These are phyloP conservation scores for Aleiodes alternator DNA, from an alignment of 2,888 invertebrate genomes.

Conservation along the genomic window DNA sequence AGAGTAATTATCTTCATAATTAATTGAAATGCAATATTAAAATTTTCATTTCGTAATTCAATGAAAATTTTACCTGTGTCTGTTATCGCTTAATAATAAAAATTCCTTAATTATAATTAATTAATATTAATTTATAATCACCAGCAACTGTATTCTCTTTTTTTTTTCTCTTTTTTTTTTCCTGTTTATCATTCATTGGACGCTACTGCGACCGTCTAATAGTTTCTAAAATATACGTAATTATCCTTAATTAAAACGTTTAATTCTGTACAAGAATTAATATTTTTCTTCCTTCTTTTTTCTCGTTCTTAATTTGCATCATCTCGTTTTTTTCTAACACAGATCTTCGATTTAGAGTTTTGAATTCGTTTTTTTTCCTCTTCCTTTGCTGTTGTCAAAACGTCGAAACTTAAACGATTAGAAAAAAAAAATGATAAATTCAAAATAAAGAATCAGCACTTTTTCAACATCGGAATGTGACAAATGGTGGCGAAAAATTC, in stretches of 20 bases:
- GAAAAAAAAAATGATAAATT: neutral
- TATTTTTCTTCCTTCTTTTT: conserved; percentile 44
- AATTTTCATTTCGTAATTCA: conserved; percentile 15
- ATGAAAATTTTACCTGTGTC: conserved; percentile 24
- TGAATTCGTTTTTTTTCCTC: neutral
- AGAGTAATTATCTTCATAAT: conserved; percentile 14
- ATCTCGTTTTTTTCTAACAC: conserved; percentile 13
- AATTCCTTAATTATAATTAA: conserved; percentile 42
- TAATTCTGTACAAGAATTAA: conserved; percentile 68
- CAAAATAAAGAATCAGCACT: neutral
- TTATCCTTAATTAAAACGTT: conserved; percentile 63
- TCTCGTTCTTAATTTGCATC: conserved; percentile 3
- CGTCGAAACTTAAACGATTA: neutral
- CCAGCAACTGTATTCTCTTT: conserved; percentile 22
- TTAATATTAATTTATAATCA: conserved; percentile 28
- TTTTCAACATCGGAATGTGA: conserved; percentile 45
- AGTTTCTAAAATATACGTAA: conserved; percentile 58
- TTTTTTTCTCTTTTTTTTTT: conserved; percentile 28
- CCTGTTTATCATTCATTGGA: conserved; percentile 30
- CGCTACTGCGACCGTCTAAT: conserved; percentile 49
- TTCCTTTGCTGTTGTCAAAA: conserved; percentile 18
- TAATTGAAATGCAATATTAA: conserved; percentile 13
- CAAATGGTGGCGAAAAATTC: conserved; percentile 16
- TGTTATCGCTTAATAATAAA: conserved; percentile 21
- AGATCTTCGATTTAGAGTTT: neutral